These are phyloP conservation scores for Stichopus chloronotus DNA, from an alignment of 35 echinoderm and acorn worm genomes.

Conservation along the genomic window DNA sequence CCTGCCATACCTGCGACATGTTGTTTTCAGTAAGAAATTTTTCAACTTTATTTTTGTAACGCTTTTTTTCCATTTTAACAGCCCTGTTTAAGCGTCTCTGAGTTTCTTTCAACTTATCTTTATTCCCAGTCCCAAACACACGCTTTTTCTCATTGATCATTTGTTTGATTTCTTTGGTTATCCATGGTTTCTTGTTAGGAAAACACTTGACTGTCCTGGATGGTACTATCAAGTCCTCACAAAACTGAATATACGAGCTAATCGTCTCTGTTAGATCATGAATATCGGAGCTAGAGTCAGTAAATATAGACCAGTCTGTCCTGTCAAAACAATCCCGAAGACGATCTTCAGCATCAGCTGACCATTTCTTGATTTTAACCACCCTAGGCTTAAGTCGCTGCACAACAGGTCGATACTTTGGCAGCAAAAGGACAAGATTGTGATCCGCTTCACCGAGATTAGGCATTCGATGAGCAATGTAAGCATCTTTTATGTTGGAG, in stretches of 20 bases:
- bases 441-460: constrained; percentile 48
- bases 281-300: constrained; percentile 39
- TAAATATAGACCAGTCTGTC: constrained; percentile 71
- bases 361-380: constrained; percentile 16
- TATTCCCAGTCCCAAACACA: too few relatives aligned
- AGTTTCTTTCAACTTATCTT: too few relatives aligned
- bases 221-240: constrained; percentile 59
- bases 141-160: constrained; percentile 47
- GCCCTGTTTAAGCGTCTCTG: too few relatives aligned
- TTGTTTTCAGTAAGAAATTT: constrained; percentile 9
- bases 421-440: constrained; percentile 34
- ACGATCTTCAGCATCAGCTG: constrained; percentile 3
- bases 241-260: constrained; percentile 66
- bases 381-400: constrained; percentile 2
- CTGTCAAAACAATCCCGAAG: constrained; percentile 59
- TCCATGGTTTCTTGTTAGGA: constrained; percentile 72
- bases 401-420: not conserved
- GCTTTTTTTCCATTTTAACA: too few relatives aligned
- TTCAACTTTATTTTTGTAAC: constrained; percentile 32
- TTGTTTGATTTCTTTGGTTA: constrained; percentile 64
- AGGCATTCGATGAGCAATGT: constrained; percentile 12
- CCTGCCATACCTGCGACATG: constrained; percentile 15
- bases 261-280: constrained; percentile 58
- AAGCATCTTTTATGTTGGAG: constrained; percentile 45
- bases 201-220: constrained; percentile 40